A percentile compares a stretch with the other conserved stretches of the same genome.
Conservation (phyloP, 2,797 vertebrate genomes). For the Brachyalestes nurse region DNA sequence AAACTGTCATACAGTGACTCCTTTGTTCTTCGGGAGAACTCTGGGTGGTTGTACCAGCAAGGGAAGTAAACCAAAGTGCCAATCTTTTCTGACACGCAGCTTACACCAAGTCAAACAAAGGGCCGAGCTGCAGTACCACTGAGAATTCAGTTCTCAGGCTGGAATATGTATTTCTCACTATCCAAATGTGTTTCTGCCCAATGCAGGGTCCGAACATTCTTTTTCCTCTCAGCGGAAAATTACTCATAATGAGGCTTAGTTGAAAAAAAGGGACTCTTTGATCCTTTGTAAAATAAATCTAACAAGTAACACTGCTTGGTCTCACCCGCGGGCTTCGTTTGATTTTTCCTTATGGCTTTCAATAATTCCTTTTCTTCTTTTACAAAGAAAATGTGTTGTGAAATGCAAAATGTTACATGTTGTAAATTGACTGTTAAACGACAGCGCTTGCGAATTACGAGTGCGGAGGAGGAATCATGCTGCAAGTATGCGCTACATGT, state of each 20-base stretch:
- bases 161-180: slow-evolving; percentile 71
- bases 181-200: slow-evolving; percentile 63
- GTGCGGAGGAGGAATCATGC: slow-evolving; percentile 64
- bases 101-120: slow-evolving; percentile 66
- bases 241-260: slow-evolving; percentile 66
- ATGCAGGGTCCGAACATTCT: slow-evolving; percentile 64
- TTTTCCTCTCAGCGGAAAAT: slow-evolving; percentile 61
- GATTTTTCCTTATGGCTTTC: slow-evolving; percentile 54
- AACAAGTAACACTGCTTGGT: slow-evolving; percentile 51
- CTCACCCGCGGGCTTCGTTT: slow-evolving; percentile 51
- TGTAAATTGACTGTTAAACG: slow-evolving; percentile 72
- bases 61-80: slow-evolving; percentile 57
- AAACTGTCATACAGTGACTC: slow-evolving; percentile 70
- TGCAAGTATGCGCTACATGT: slow-evolving; percentile 66
- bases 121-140: slow-evolving; percentile 53
- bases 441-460: slow-evolving; percentile 63
- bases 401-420: slow-evolving; percentile 62
- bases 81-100: slow-evolving; percentile 60
- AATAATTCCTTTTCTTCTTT: slow-evolving; percentile 60
- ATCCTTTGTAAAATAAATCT: slow-evolving; percentile 65
- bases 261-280: slow-evolving; percentile 66
- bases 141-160: slow-evolving; percentile 60
- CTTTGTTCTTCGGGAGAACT: slow-evolving; percentile 56
- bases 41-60: slow-evolving; percentile 29
- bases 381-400: slow-evolving; percentile 63